Evolutionary conservation across 2,113 vertebrate species (phyloP).

Genomic region (Donacobius atricapilla): DNA sequence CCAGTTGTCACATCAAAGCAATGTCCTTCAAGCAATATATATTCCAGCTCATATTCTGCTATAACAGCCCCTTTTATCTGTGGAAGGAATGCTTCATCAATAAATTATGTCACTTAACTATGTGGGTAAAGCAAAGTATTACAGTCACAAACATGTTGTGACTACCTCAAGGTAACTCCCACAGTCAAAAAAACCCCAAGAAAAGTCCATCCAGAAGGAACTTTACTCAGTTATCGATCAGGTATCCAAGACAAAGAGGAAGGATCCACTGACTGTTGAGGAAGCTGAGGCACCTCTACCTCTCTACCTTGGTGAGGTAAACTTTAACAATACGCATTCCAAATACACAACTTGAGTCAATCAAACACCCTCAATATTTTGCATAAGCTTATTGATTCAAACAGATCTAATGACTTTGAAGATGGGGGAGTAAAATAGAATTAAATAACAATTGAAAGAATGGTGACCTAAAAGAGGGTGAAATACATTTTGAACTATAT

Average conservation of each 20-base stretch:
- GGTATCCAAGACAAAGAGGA: background rate
- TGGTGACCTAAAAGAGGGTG: background rate
- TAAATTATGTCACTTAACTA: background rate
- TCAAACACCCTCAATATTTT: background rate
- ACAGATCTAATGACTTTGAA: background rate
- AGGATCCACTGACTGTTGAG: background rate
- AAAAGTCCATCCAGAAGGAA: background rate
- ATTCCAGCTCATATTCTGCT: slow-evolving; percentile 92
- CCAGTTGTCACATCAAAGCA: slow-evolving; percentile 87
- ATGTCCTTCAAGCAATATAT: slow-evolving; percentile 91
- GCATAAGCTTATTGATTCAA: background rate
- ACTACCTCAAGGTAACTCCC: background rate
- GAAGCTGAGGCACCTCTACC: background rate
- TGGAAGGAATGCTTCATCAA: background rate
- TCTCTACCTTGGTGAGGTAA: background rate
- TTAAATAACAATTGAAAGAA: background rate
- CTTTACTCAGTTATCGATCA: background rate
- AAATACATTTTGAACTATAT: background rate
- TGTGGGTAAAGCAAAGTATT: background rate
- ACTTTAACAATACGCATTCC: background rate
- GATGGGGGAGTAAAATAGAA: background rate
- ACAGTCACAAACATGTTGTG: background rate
- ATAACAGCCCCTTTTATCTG: slow-evolving; percentile 80
- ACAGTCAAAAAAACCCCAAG: background rate
- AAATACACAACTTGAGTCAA: background rate